These are phyloP conservation scores for Lanius ludovicianus DNA, from an alignment of 2,113 vertebrate genomes.

Conservation along the genomic window DNA sequence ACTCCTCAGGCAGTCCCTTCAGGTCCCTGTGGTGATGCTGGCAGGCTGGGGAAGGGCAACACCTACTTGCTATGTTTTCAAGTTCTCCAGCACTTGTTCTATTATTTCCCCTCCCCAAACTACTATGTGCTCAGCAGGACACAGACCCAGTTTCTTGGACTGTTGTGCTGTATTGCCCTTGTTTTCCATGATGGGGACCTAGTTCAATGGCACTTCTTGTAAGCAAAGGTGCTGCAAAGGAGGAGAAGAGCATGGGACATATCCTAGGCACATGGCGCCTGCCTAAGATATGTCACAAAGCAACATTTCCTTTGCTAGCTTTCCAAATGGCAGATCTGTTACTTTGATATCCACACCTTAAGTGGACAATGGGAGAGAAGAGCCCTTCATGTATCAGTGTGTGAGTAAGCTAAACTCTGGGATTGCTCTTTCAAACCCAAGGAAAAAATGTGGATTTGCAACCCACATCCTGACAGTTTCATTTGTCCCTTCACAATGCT, in stretches of 20 bases:
- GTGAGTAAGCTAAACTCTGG: neutral
- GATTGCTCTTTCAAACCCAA: neutral
- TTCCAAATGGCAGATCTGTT: neutral
- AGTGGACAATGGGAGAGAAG: neutral
- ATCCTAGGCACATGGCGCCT: neutral
- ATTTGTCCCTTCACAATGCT: neutral
- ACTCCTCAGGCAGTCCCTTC: neutral
- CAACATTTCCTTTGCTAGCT: neutral
- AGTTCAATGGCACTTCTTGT: neutral
- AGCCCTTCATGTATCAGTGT: neutral
- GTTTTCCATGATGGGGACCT: neutral
- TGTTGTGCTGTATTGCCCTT: neutral
- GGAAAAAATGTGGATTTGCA: neutral
- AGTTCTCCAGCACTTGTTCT: neutral
- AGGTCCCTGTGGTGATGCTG: neutral
- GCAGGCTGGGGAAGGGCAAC: neutral
- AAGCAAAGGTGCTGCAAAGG: neutral
- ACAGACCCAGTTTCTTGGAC: neutral
- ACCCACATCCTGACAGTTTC: neutral
- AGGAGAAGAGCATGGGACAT: neutral
- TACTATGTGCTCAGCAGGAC: neutral
- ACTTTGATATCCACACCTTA: neutral
- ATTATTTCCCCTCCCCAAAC: rapidly evolving
- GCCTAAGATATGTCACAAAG: neutral
- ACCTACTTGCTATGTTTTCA: neutral